Conservation (phyloP, 2,113 vertebrate genomes). For the Sebastes fasciatus region DNA sequence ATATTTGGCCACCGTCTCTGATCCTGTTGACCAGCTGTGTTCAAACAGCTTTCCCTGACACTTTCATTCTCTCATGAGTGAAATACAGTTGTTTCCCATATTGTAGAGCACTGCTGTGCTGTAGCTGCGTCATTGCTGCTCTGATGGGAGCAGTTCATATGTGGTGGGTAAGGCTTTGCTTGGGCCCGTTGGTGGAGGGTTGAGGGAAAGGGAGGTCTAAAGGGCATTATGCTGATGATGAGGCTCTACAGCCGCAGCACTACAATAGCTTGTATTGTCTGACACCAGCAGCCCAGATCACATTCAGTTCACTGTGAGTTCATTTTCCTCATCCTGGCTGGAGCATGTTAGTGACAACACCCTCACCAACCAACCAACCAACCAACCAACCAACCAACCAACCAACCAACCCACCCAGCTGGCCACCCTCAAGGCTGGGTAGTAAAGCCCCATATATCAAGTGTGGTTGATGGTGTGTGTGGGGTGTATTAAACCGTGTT, state of each 20-base stretch:
- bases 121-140: conserved; percentile 1
- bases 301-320: conserved; percentile 76
- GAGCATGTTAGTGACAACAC: conserved; percentile 61
- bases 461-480: neutral
- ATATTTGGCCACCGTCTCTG: no score
- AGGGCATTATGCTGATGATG: conserved; percentile 76
- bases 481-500: neutral
- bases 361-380: conserved; percentile 50
- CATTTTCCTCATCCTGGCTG: conserved; percentile 73
- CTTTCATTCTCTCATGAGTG: no score
- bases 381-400: conserved; percentile 9
- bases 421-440: neutral
- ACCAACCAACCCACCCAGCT: no score
- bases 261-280: conserved; percentile 81
- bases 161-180: conserved; percentile 33
- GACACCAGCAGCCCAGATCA: conserved; percentile 67
- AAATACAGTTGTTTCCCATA: no score
- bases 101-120: no score
- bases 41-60: no score
- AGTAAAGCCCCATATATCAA: conserved; percentile 1
- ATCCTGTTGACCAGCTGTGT: no score
- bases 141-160: conserved; percentile 17
- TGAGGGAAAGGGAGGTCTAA: conserved; percentile 53
- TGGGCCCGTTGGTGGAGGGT: conserved; percentile 18
- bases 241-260: conserved; percentile 54